Percentiles rank a stretch among this genome's conserved stretches.
Conservation (phyloP, 2,888 invertebrate genomes). For the Plusia festucae region DNA sequence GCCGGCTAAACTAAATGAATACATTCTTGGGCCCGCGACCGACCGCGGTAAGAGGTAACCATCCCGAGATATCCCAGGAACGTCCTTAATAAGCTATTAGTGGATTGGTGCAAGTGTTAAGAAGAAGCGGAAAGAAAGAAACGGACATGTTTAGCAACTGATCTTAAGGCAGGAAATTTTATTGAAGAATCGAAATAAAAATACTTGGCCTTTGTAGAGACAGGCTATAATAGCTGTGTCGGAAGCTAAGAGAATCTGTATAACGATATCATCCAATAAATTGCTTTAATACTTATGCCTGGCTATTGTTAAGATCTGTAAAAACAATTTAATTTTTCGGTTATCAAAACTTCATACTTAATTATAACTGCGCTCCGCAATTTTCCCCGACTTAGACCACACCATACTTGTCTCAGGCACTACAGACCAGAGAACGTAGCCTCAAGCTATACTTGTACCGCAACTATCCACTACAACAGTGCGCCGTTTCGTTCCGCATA, state of each 20-base stretch:
- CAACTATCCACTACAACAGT: constrained; percentile 9
- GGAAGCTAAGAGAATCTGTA: too few species aligned
- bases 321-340: too few species aligned
- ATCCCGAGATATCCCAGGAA: constrained; percentile 69
- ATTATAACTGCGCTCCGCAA: constrained; percentile 5
- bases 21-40: constrained; percentile 59
- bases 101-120: constrained; percentile 38
- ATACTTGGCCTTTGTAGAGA: not conserved
- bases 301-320: too few species aligned
- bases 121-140: not conserved
- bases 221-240: too few species aligned
- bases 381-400: constrained; percentile 27
- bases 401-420: constrained; percentile 45
- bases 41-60: constrained; percentile 51
- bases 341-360: not conserved
- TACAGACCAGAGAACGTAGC: constrained; percentile 56
- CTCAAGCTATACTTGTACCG: constrained; percentile 51
- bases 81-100: constrained; percentile 69
- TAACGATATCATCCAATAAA: too few species aligned
- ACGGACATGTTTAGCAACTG: too few species aligned
- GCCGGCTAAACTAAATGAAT: constrained; percentile 58
- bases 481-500: constrained; percentile 28
- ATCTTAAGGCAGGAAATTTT: not conserved
- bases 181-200: too few species aligned
- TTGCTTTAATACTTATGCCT: too few species aligned